phyloP scores from a whole-genome alignment of 2,797 vertebrate genomes.

The Macropodus opercularis region DNA sequence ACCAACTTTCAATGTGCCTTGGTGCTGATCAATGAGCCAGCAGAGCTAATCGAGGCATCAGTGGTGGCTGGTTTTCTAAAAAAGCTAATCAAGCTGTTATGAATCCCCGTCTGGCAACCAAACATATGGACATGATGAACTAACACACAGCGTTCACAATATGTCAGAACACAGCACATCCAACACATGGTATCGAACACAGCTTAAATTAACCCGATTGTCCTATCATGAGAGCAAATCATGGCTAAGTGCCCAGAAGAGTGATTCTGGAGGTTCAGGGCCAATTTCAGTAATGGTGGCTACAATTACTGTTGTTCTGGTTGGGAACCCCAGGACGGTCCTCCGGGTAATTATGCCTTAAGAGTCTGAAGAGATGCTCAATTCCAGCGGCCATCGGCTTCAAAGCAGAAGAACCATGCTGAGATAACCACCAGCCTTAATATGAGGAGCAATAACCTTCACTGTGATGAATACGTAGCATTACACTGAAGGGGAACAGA shows the following conservation, averaged over 20 bases:
- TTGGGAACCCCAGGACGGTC: constrained; percentile 36
- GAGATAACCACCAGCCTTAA: constrained; percentile 43
- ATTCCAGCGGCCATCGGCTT: constrained; percentile 43
- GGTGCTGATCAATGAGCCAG: constrained; percentile 34
- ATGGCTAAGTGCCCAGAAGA: constrained; percentile 24
- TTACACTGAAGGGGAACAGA: constrained; percentile 12
- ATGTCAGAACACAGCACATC: neutral
- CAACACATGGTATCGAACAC: neutral
- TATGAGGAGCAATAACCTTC: constrained; percentile 48
- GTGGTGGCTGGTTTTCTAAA: constrained; percentile 8
- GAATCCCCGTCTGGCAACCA: constrained; percentile 13
- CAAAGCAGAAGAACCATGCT: constrained; percentile 43
- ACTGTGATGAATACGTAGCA: constrained; percentile 45
- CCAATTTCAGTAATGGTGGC: constrained; percentile 26
- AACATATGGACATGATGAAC: constrained; percentile 7
- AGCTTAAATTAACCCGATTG: neutral
- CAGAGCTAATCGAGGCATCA: constrained; percentile 45
- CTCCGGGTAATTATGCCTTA: constrained; percentile 50
- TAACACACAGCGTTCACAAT: constrained; percentile 2
- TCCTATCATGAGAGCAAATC: constrained; percentile 6
- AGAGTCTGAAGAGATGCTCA: constrained; percentile 54
- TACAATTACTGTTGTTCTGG: constrained; percentile 42
- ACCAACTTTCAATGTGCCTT: constrained; percentile 44
- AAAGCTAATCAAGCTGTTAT: constrained; percentile 18
- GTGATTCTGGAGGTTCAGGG: constrained; percentile 17